A percentile compares a stretch with the other conserved stretches of the same genome.
phyloP scores from a whole-genome alignment of 2,113 vertebrate genomes.

The Planiliza haematocheilus region DNA sequence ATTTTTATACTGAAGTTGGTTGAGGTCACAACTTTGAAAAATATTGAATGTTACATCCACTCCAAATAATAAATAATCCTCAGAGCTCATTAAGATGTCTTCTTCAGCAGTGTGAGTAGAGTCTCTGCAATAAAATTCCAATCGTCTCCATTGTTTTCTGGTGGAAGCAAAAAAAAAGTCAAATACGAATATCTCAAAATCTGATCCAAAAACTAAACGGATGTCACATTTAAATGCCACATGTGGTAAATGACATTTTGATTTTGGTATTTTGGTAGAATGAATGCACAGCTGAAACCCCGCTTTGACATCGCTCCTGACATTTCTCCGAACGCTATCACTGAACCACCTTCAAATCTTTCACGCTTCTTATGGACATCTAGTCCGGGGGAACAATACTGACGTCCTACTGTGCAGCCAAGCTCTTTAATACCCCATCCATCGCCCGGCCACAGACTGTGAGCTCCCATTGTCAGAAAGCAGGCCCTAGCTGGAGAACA shows the following conservation, averaged over 20 bases:
- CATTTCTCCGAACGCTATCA: constrained; percentile 13
- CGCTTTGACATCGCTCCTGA: neutral
- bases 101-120: neutral
- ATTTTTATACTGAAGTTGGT: too few species aligned
- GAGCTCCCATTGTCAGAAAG: constrained; percentile 73
- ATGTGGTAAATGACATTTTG: too few species aligned
- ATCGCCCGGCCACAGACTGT: constrained; percentile 46
- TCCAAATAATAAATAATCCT: too few species aligned
- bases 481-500: constrained; percentile 59
- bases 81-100: neutral
- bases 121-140: neutral
- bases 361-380: constrained; percentile 37
- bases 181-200: neutral
- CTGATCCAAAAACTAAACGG: neutral
- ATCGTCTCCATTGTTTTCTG: neutral
- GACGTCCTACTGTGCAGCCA: constrained; percentile 60
- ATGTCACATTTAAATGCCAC: neutral
- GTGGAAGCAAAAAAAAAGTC: constrained; percentile 5
- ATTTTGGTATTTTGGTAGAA: too few species aligned
- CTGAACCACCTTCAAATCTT: constrained; percentile 24
- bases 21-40: constrained; percentile 4
- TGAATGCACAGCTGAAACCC: neutral
- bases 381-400: constrained; percentile 64
- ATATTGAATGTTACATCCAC: neutral
- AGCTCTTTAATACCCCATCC: constrained; percentile 44